Base-by-base conservation (phyloP, 2,113 vertebrate genomes). In the Ramphastos sulfuratus region DNA sequence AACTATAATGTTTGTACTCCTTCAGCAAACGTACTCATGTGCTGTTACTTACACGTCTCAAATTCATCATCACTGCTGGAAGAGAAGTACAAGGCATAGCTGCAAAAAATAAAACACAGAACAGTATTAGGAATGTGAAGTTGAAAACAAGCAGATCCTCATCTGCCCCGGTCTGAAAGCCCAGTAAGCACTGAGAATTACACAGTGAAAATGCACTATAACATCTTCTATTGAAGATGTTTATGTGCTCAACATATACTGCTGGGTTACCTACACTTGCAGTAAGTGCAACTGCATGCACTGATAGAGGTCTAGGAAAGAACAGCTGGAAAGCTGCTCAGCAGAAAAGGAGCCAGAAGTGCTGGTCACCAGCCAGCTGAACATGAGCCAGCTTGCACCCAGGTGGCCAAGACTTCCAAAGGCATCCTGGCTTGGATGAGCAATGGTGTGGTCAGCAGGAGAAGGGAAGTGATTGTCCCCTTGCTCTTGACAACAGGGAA, bases 11-110 rank as follows among this genome's bases (percentile, higher is more conserved):
- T 30, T 30, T 13, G 7, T 3, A 12, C 8, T 56, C 37, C 23
- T 58, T 12, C 44, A 50, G 9, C 35, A 23, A 39, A 67, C 30
- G 55, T 78, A 77, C 2, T 4, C 0, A 2, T 11, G 4, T 7
- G 39, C 12, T 74, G 8, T 39, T 92, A 98, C 98, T 98, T 95
- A 99, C 98, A 95, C 19, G 50, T 69, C 50, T 98, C 97, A 96
- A 97, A 98, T 10, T 98, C 98, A 2, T 98, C 98, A 30, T 98
- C 98, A 4, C 92, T 96, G 88, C 96, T 96, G 24, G 95, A 94
- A 25, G 84, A 96, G 69, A 95, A 28, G 64, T 16, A n/a, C 66
- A 88, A 33, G 46, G 89, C 17, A n/a, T 1, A 42, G 77, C 97
- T 97, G 92, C 28, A 89, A 92, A 27, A 93, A 95, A 80, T 67